Conservation (phyloP, 2,797 vertebrate species). For the Brachymystax lenok region DNA sequence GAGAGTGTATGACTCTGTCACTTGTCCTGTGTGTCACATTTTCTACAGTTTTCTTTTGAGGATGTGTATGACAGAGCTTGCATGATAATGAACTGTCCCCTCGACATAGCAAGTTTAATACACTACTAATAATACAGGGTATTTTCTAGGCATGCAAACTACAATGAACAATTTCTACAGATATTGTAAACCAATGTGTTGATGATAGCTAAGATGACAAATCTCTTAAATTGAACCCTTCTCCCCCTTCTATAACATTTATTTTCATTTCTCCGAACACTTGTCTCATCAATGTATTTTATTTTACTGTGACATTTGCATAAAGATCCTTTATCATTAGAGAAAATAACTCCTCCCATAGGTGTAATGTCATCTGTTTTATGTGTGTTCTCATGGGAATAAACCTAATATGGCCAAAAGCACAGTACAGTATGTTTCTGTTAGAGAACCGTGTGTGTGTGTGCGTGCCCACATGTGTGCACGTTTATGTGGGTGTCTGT, state of each 20-base stretch:
- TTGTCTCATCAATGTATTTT: not conserved
- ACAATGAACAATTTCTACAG: slow-evolving; percentile 61
- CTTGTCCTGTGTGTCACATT: slow-evolving; percentile 38
- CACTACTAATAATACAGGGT: slow-evolving; percentile 74
- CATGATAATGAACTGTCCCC: slow-evolving; percentile 44
- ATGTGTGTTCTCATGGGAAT: slow-evolving; percentile 75
- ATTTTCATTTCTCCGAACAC: slow-evolving; percentile 49
- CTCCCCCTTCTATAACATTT: slow-evolving; percentile 22
- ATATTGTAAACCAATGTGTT: slow-evolving; percentile 50
- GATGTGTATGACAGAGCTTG: slow-evolving; percentile 33
- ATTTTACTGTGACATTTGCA: slow-evolving; percentile 42
- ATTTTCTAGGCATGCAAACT: slow-evolving; percentile 79
- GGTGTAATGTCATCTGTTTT: slow-evolving; percentile 70
- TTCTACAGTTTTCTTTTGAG: slow-evolving; percentile 5
- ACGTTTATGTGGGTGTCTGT: too few species aligned
- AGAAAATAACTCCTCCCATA: slow-evolving; percentile 55
- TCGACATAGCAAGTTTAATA: slow-evolving; percentile 54
- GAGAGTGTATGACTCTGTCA: slow-evolving; percentile 28
- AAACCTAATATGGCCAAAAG: slow-evolving; percentile 73
- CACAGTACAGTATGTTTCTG: slow-evolving; percentile 60
- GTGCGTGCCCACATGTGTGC: not conserved
- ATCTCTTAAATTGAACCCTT: slow-evolving; percentile 43
- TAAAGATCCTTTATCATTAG: slow-evolving; percentile 57
- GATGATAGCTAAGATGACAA: slow-evolving; percentile 38
- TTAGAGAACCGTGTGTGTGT: slow-evolving; percentile 38